Base-by-base conservation (phyloP, 2,797 vertebrate species). In the Catharus ustulatus region DNA sequence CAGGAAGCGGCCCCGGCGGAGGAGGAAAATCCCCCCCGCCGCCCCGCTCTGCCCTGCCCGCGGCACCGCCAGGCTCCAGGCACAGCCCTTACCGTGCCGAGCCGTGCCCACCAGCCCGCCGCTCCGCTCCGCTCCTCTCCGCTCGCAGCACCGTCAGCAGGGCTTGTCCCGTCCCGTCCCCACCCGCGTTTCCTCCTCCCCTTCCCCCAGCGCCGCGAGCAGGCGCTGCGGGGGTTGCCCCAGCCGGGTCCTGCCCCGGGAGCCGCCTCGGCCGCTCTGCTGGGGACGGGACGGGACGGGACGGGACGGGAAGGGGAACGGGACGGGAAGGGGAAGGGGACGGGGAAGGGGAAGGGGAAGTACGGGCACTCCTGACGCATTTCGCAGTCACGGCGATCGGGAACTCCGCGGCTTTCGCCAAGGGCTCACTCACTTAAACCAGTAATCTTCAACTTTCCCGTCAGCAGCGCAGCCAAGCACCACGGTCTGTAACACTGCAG, bases 301-400 rank as follows among this genome's bases (percentile, higher is more conserved):
- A 26, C 6, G 5, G 11, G 24, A 48, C 26, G 48, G 48, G 48
- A 48, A 5, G 46, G 46, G 42, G 45, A 11, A 48, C 3, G 21
- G 45, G 29, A 51, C 22, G 11, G 13, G 45, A 46, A 46, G 45
- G 46, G 23, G 22, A 48, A 24, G 46, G 46, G 46, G 13, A 48
- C 34, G 34, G 46, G 46, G 24, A 49, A 15, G 45, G 43, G 10
- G 19, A 8, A 2, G 29, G 49, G 46, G 20, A 45, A 64, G 22
- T 8, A 5, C 3, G 0, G 10, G 5, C 27, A 1, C 4, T 43
- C 4, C 9, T 36, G 81, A n/a, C 34, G 34, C 20, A 5, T 18
- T 77, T 51, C 8, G 38, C 45, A 2, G 13, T 4, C 23, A 27
- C 3, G 0, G 30, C 8, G 4, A 3, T 19, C 18, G 59, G 46